A percentile compares a stretch with the other conserved stretches of the same genome.
phyloP scores from a whole-genome alignment of 2,797 vertebrate genomes.

The Novumbra hubbsi region DNA sequence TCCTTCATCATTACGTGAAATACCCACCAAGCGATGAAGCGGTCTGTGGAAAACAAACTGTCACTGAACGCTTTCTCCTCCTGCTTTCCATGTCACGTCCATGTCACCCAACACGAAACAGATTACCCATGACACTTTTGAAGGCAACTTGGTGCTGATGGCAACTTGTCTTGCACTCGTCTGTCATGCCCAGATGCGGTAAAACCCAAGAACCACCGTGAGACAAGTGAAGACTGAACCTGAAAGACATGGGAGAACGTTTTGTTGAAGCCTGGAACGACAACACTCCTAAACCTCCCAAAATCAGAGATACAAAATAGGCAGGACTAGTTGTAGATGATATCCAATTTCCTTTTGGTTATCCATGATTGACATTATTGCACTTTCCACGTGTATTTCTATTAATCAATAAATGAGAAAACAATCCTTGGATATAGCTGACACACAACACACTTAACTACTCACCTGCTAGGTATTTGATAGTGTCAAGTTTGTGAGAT shows the following conservation, averaged over 20 bases:
- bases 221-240: slow-evolving; percentile 96
- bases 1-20: too few relatives aligned
- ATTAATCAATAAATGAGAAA: background rate
- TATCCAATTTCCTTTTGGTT: background rate
- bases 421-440: background rate
- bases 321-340: background rate
- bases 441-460: background rate
- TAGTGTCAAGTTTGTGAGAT: slow-evolving; percentile 93
- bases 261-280: background rate
- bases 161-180: background rate
- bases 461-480: slow-evolving; percentile 97
- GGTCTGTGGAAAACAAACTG: background rate
- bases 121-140: background rate
- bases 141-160: background rate
- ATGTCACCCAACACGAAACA: background rate
- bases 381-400: background rate
- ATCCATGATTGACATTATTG: background rate
- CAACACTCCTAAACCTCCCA: too few relatives aligned
- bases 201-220: slow-evolving; percentile 94
- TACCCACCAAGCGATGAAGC: too few relatives aligned
- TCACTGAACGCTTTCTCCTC: background rate
- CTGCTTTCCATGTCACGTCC: background rate
- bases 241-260: slow-evolving; percentile 42
- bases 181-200: slow-evolving; percentile 88
- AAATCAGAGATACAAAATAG: background rate